Conservation (phyloP, 2,113 vertebrate genomes). For the Hyperopisus bebe region DNA sequence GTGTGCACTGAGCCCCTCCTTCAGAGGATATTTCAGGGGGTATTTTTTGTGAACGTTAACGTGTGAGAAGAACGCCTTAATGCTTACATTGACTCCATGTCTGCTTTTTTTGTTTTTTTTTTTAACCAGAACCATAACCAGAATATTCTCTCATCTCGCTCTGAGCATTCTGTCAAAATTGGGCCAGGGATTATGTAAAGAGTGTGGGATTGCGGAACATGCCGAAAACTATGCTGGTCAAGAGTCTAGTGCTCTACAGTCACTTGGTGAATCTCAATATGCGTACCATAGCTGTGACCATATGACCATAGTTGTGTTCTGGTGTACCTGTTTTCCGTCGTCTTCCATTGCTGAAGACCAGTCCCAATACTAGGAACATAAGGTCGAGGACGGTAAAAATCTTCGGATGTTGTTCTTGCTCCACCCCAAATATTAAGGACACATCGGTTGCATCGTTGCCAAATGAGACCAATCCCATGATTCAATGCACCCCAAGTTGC, state of each 20-base stretch:
- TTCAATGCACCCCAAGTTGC: no score
- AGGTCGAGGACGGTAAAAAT: no score
- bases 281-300: no score
- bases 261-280: neutral
- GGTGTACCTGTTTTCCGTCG: no score
- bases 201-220: conserved; percentile 39
- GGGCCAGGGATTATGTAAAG: conserved; percentile 53
- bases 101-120: conserved; percentile 44
- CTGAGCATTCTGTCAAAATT: conserved; percentile 63
- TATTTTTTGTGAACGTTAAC: neutral
- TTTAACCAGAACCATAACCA: no score
- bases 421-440: no score
- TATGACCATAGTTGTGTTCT: no score
- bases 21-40: neutral
- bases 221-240: conserved; percentile 21
- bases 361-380: no score
- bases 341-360: no score
- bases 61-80: conserved; percentile 33
- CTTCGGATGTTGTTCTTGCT: no score
- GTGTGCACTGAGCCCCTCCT: neutral
- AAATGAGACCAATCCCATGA: no score
- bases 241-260: neutral
- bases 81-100: conserved; percentile 48
- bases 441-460: no score
- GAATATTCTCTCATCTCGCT: conserved; percentile 51